Base-by-base conservation (phyloP, 2,888 invertebrate genomes). In the Dasypolia templi region DNA sequence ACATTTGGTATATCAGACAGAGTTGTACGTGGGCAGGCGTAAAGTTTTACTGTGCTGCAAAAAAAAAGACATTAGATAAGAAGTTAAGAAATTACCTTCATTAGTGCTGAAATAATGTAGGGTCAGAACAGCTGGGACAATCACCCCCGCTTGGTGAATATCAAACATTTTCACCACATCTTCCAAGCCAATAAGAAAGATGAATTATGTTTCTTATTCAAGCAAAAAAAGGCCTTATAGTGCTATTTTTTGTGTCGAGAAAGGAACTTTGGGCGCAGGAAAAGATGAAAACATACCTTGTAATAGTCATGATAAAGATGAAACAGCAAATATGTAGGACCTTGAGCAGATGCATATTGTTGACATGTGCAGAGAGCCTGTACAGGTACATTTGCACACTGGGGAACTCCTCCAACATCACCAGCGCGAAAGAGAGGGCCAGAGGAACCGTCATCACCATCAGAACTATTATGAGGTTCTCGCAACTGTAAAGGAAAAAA, bases 381-480 rank as follows among this genome's bases (percentile, higher is more conserved):
- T 97, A 97, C 53, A 99, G 93, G 39, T 95, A 95, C 42, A 94
- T 94, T 22, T 98, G 97, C 53, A 97, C 93, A 67, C 96, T 96
- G 82, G 91, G 86, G 86, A 98, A 98, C 94, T 99, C 98, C 91
- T 98, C 98, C 32, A 98, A 97, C 98, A 99, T 98, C 49, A 98
- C 98, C 69, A 98, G 93, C 51, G 98, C 93, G 84, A 98, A 97
- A 3, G 98, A 98, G 0, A 97, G 96, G n/a, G 97, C 96, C 76
- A 99, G 95, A 26, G 98, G 94, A 14, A 98, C 84, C 1, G 98
- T 98, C 86, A 98, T 97, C 64, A 97, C 94, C 4, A 96, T 90
- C 68, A 98, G 94, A 55, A 97, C 97, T 68, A 97, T 93, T 77
- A 97, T 94, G 58, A 98, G 95, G 61, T 93, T 88, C 56, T 93